Evolutionary conservation across 1,140 invertebrate species (phyloP).

Genomic region (Thaumatotibia leucotreta): DNA sequence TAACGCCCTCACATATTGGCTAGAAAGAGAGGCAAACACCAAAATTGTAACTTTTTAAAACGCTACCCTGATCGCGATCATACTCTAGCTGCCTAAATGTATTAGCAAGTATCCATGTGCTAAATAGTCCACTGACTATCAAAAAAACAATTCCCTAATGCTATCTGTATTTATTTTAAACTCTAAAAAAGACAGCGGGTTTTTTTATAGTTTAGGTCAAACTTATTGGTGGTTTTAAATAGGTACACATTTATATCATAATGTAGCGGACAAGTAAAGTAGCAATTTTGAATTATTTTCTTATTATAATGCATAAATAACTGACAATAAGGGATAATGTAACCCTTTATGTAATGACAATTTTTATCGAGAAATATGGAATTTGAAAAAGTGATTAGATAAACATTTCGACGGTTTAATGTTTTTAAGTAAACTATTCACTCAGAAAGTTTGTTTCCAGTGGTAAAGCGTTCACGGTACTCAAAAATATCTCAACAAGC

Average conservation of each 20-base stretch:
- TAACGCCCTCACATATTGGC: too few species aligned
- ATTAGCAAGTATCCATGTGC: too few species aligned
- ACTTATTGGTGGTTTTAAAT: background rate
- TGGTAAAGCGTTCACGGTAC: too few species aligned
- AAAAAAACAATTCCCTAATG: background rate
- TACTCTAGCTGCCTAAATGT: too few species aligned
- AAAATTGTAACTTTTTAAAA: too few species aligned
- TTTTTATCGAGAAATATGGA: background rate
- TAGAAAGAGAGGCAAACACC: too few species aligned
- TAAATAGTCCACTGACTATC: background rate
- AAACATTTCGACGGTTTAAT: too few species aligned
- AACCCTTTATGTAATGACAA: background rate
- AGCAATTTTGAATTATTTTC: background rate
- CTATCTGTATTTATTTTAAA: too few species aligned
- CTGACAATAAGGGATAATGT: background rate
- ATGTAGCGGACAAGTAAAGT: background rate
- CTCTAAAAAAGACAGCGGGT: background rate
- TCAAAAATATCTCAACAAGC: too few species aligned
- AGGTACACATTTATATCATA: constrained; percentile 4
- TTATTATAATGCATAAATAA: background rate
- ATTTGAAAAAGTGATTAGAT: too few species aligned
- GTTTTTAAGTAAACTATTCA: too few species aligned
- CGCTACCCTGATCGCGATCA: too few species aligned
- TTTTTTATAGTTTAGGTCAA: background rate
- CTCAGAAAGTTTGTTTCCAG: background rate